Conservation (phyloP, 2,113 vertebrate genomes). For the Oenanthe melanoleuca region DNA sequence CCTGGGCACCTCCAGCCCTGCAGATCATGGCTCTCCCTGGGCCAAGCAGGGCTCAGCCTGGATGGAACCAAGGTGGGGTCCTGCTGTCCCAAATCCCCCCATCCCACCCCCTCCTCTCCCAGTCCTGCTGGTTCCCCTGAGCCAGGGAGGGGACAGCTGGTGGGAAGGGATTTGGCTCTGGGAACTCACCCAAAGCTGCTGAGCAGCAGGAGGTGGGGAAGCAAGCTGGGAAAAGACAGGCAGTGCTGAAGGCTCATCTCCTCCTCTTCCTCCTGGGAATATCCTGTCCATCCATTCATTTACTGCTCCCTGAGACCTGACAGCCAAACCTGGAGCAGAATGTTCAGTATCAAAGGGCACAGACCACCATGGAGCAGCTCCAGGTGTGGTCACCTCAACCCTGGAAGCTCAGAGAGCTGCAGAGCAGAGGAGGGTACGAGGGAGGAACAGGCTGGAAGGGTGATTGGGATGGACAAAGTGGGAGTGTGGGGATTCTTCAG, state of each 20-base stretch:
- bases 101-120: background rate
- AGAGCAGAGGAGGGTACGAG: background rate
- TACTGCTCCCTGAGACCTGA: background rate
- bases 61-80: background rate
- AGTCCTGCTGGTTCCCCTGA: background rate
- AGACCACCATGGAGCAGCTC: background rate
- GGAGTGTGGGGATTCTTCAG: background rate
- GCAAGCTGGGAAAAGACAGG: background rate
- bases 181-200: background rate
- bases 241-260: background rate
- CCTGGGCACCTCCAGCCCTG: background rate
- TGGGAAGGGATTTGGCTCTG: background rate
- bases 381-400: background rate
- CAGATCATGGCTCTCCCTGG: background rate
- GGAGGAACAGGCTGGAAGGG: background rate
- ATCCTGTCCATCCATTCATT: background rate
- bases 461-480: background rate
- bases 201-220: background rate
- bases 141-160: background rate
- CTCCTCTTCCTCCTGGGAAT: background rate
- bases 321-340: background rate
- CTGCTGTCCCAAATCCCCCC: background rate
- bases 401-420: accelerated
- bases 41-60: background rate
- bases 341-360: accelerated